Conservation (phyloP, 2,113 vertebrate genomes). For the Isichthys henryi region DNA sequence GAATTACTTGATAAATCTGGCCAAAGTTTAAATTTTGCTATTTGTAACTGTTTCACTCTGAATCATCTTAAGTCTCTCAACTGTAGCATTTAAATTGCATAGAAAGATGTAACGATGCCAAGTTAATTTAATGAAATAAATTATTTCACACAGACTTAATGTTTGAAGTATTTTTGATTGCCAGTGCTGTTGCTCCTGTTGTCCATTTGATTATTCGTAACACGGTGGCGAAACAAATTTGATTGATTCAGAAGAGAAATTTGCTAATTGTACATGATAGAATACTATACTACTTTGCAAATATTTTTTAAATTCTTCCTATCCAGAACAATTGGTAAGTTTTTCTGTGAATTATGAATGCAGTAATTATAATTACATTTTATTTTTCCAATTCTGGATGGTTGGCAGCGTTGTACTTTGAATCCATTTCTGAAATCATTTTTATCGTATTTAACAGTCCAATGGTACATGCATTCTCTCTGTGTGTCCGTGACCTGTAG, state of each 20-base stretch:
- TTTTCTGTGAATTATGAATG: background rate
- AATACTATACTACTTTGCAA: background rate
- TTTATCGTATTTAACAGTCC: background rate
- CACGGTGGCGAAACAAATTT: background rate
- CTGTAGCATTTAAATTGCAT: background rate
- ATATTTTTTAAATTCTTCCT: background rate
- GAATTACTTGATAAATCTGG: background rate
- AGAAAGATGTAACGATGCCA: background rate
- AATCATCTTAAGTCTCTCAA: background rate
- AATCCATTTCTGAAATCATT: background rate
- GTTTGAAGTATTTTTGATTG: background rate
- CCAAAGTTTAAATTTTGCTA: background rate
- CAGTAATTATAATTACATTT: background rate
- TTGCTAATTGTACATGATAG: background rate
- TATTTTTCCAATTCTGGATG: background rate
- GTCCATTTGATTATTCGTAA: background rate
- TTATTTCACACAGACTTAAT: background rate
- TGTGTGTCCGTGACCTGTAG: background rate
- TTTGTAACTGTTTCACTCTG: background rate
- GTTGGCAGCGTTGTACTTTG: background rate
- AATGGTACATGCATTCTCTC: background rate
- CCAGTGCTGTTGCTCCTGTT: slow-evolving; percentile 2
- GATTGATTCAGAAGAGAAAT: background rate
- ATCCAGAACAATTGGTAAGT: background rate
- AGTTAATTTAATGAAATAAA: slow-evolving; percentile 5